Base-by-base conservation (phyloP, 2,888 invertebrate species). In the Chrysodeixis includens region DNA sequence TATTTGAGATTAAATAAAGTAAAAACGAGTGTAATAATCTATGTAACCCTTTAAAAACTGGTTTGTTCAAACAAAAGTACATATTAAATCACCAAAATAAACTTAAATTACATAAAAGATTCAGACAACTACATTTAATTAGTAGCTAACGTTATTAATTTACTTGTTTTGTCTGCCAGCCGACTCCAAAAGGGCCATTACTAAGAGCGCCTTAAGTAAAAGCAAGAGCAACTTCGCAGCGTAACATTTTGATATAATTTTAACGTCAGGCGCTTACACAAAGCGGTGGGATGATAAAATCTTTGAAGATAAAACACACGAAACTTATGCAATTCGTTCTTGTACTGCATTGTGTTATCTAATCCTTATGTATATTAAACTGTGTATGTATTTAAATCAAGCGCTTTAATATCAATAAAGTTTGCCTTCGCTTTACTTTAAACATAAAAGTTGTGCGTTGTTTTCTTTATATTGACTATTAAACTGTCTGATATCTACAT, bases 191-290 rank as follows among this genome's bases (percentile, higher is more conserved):
- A 69, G 57, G 62, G 56, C 54, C 54, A 65, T 71, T 64, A 66
- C 66, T 40, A 12, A 30, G 62, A 72, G 70, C 69, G 67, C 77
- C 77, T 79, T 32, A 30, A 26, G 14, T 69, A 65, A 71, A 66
- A 44, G 46, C 53, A 59, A 53, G 69, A 79, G 72, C 75, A 79
- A 79, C 69, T 71, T 68, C 22, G n/a, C 1, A 26, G 65, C 58
- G 57, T 26, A 71, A 79, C 65, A 69, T 71, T 71, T 72, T 74
- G 67, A 8, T 74, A 72, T 77, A 74, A 79, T 61, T 79, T 79
- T 72, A 71, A 52, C 56, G 71, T 71, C 73, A 79, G 79, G 77
- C 79, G 77, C 66, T 79, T 67, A 60, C 35, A 76, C 62, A 62
- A 72, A 63, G 57, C 58, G 49, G 14, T 56, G 16, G 6, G 8